These are phyloP conservation scores for Microvelia longipes DNA, from an alignment of 1,140 invertebrate genomes.

Conservation along the genomic window DNA sequence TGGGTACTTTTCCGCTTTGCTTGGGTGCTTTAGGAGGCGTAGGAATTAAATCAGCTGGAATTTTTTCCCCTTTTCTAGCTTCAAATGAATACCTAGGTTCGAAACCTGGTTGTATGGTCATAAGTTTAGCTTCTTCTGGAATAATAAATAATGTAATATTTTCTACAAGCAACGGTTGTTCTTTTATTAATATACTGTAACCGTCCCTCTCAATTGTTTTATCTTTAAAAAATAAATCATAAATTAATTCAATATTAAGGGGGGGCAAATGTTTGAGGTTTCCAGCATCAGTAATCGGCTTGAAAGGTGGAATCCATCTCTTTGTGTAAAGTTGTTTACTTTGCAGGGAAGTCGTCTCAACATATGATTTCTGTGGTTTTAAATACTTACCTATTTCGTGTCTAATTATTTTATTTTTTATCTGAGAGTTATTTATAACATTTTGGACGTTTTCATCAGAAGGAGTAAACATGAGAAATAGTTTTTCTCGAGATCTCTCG, in stretches of 20 bases:
- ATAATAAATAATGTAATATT: not conserved
- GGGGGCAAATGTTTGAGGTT: not conserved
- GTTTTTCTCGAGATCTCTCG: not conserved
- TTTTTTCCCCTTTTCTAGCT: not conserved
- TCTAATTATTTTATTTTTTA: slow-evolving; percentile 1
- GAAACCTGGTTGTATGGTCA: not conserved
- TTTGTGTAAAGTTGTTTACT: not conserved
- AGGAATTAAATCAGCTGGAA: no score
- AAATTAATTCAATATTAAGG: not conserved
- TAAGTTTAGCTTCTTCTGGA: not conserved
- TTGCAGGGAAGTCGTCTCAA: not conserved
- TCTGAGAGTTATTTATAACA: not conserved
- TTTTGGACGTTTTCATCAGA: not conserved
- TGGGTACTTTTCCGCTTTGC: no score
- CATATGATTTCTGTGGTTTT: not conserved
- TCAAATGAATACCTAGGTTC: not conserved
- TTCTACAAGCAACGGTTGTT: not conserved
- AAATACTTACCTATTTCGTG: not conserved
- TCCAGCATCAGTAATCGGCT: not conserved
- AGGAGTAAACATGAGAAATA: not conserved
- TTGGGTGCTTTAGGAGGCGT: no score
- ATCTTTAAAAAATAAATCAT: not conserved
- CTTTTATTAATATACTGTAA: not conserved
- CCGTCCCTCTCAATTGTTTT: not conserved
- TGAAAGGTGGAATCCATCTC: not conserved